phyloP scores from a whole-genome alignment of 2,888 invertebrate species.

The Megastigmus dorsalis region DNA sequence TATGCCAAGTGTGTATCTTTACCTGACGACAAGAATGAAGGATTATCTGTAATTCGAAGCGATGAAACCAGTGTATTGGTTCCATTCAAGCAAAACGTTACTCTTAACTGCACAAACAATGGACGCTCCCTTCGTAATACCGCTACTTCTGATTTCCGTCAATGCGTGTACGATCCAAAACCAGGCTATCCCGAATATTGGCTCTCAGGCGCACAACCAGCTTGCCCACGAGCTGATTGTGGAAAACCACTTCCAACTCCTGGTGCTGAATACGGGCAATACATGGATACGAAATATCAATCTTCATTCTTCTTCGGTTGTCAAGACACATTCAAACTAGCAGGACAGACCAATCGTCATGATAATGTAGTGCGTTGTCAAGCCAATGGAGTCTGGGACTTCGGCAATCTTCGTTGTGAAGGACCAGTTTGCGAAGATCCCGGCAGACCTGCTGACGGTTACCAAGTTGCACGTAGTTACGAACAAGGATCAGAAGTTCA shows the following conservation, averaged over 20 bases:
- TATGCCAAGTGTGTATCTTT: slow-evolving; percentile 93
- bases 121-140: slow-evolving; percentile 88
- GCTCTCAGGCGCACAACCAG: slow-evolving; percentile 90
- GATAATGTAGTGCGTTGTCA: slow-evolving; percentile 94
- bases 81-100: slow-evolving; percentile 93
- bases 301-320: slow-evolving; percentile 97
- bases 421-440: slow-evolving; percentile 98
- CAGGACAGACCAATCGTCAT: slow-evolving; percentile 92
- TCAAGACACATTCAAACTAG: slow-evolving; percentile 94
- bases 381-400: slow-evolving; percentile 96
- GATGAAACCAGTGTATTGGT: slow-evolving; percentile 90
- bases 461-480: slow-evolving; percentile 88
- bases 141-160: slow-evolving; percentile 88
- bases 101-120: slow-evolving; percentile 85
- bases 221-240: slow-evolving; percentile 92
- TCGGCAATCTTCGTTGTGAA: slow-evolving; percentile 95
- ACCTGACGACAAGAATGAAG: slow-evolving; percentile 92
- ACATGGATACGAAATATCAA: slow-evolving; percentile 90
- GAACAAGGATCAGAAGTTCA: slow-evolving; percentile 93
- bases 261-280: slow-evolving; percentile 94
- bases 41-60: slow-evolving; percentile 84
- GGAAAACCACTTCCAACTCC: slow-evolving; percentile 93
- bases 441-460: slow-evolving; percentile 93
- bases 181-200: slow-evolving; percentile 92
- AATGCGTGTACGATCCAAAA: slow-evolving; percentile 97